phyloP scores from a whole-genome alignment of 1,140 invertebrate genomes.

The Pseudomyrmex flavicornis region DNA sequence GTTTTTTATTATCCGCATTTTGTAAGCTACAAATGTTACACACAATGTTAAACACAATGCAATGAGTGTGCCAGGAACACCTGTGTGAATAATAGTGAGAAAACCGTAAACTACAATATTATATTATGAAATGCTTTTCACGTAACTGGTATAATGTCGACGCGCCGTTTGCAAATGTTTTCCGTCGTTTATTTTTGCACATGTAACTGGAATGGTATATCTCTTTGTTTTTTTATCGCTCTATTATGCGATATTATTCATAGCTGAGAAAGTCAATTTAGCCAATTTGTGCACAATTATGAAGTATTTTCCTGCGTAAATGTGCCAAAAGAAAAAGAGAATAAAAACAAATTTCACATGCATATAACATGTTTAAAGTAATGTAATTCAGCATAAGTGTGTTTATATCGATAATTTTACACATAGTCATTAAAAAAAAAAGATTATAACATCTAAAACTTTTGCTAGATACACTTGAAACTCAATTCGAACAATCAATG shows the following conservation, averaged over 20 bases:
- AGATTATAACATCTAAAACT: too few relatives aligned
- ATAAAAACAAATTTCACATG: too few relatives aligned
- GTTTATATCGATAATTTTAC: too few relatives aligned
- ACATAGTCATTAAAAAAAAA: too few relatives aligned
- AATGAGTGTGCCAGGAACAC: conserved; percentile 1
- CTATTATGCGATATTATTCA: conserved; percentile 23
- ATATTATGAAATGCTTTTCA: conserved; percentile 23
- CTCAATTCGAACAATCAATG: too few relatives aligned
- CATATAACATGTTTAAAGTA: too few relatives aligned
- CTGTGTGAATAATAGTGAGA: conserved; percentile 24
- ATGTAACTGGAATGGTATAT: neutral
- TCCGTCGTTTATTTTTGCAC: conserved; percentile 19
- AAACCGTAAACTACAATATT: conserved; percentile 1
- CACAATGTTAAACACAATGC: conserved; percentile 7
- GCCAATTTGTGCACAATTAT: neutral
- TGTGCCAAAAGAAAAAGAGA: neutral
- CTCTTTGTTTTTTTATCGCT: neutral
- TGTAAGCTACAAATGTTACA: neutral
- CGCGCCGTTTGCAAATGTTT: neutral
- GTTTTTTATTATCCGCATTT: neutral
- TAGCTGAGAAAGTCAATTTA: neutral
- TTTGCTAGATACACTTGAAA: too few relatives aligned
- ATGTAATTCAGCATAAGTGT: too few relatives aligned
- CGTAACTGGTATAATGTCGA: neutral
- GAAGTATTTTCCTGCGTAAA: neutral